Evolutionary conservation across 2,113 vertebrate genomes (phyloP), one percentile per base, ranked within the genome.

Genomic region (Lethenteron camtschaticum): DNA sequence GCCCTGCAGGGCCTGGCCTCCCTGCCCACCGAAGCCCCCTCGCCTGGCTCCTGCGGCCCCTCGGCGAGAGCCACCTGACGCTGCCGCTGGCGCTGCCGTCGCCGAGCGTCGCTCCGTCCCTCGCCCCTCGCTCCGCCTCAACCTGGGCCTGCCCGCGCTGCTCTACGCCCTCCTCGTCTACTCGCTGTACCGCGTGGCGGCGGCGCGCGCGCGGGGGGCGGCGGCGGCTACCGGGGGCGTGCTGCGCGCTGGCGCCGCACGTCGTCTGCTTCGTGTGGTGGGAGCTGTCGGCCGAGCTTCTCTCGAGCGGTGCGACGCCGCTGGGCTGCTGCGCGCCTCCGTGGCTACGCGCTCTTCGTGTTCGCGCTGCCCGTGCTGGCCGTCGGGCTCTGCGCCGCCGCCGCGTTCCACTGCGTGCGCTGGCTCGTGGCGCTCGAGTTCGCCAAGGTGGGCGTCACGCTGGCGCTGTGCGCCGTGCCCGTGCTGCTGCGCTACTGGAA

Each of bases 181-280:
- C 77, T 80, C 89, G 69, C 87, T 90, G 77, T 85, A 87, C 70
- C 80, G 84, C 73, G 95, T 99, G 94, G 91, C 88, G 12, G 84
- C 81, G 20, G 90, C 71, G 76, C 84, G 74, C 79, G 78, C 68
- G 94, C 71, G 94, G 94, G 71, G 96, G 84, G 81, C 18, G 74
- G 90, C 71, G 76, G 84, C 74, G 79, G 78, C 68, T 88, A 88
- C 78, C 85, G 87, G 75, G 94, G 71, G 84, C 81, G 57, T 97
- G 96, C 78, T 90, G 89, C 76, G 90, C 91, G 74, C 81, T 99
- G 75, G 82, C 96, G 60, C 94, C 94, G 0, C 95, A 96, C 69
- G 75, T 96, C 78, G 88, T 97, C n/a, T 96, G 92, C 77, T 99
- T 99, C 77, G 88, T 87, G 79, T 99, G 94, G 92, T 95, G 87